phyloP scores from a whole-genome alignment of 1,140 invertebrate genomes.

The Steinernema khuongi region DNA sequence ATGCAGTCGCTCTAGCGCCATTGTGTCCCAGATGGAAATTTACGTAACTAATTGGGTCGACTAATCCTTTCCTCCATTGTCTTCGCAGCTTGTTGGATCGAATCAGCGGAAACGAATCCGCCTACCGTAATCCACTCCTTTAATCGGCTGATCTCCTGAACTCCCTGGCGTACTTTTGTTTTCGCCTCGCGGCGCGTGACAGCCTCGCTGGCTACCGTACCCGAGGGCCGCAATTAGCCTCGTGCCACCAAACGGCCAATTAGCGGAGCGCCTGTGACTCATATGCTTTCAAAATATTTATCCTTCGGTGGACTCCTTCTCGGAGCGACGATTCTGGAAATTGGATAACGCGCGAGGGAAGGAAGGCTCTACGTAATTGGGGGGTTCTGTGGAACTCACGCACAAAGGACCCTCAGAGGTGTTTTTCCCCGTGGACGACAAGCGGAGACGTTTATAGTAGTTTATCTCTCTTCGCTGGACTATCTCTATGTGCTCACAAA shows the following conservation, averaged over 20 bases:
- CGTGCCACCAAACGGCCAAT: background rate
- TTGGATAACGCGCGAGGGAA: conserved; percentile 12
- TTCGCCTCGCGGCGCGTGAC: background rate
- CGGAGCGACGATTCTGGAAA: background rate
- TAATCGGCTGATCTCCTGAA: background rate
- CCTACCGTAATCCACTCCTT: background rate
- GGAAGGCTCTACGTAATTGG: background rate
- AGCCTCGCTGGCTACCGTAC: background rate
- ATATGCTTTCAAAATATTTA: conserved; percentile 6
- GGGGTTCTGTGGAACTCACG: conserved; percentile 9
- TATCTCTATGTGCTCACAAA: background rate
- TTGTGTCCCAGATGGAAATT: background rate
- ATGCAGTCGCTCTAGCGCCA: background rate
- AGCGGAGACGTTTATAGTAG: background rate
- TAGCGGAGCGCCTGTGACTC: background rate
- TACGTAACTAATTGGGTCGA: background rate
- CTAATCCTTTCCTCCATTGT: background rate
- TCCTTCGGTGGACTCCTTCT: background rate
- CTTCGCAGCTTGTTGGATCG: background rate
- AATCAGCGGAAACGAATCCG: background rate
- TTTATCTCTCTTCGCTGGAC: background rate
- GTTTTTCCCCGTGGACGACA: background rate
- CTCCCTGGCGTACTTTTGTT: background rate
- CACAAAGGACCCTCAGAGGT: background rate
- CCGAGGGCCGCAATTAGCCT: conserved; percentile 7